Evolutionary conservation across 2,113 vertebrate genomes (phyloP), one percentile per base, ranked within the genome.

Genomic region (Grammomys dolichurus): DNA sequence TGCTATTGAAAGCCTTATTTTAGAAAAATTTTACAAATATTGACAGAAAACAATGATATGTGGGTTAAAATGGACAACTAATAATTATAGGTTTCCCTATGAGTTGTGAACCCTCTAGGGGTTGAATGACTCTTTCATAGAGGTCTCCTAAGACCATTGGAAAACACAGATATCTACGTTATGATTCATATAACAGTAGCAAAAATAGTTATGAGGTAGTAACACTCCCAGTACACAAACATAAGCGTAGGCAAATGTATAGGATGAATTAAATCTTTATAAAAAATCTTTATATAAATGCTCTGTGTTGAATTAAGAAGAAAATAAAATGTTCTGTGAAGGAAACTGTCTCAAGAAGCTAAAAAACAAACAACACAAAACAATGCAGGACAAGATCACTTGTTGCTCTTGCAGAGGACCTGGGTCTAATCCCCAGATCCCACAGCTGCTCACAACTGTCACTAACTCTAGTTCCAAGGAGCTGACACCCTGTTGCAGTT

Each of bases 1-100:
- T 89, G 46, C 58, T 72, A 92, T 31, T 76, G 46, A 86, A 95
- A 95, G 75, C 8, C 24, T 31, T 82, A 86, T 17, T 75, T 43
- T 56, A 33, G 16, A 78, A 91, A 58, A 56, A n/a, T 24, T 56
- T 81, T 69, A 33, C 33, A 54, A 78, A n/a, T 81, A 81, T 3
- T n/a, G 51, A 56, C 11, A 56, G 82, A 90, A 69, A 85, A 94
- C 69, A 43, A 22, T 73, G 48, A 26, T 63, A 69, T 28, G 60
- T 10, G 48, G 28, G 16, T 16, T 40, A 51, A 22, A 77, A 43
- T 26, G 67, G 67, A 69, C 31, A 69, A 69, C 28, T 69, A 48
- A 54, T 31, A 70, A 8, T 43, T 7, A 13, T 0, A 88, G 70
- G 36, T 54, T 94, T 89, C 58, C 63, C 9, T 54, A 19, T 80